Evolutionary conservation across 2,797 vertebrate species (phyloP).

Genomic region (Microctenopoma lineatum): DNA sequence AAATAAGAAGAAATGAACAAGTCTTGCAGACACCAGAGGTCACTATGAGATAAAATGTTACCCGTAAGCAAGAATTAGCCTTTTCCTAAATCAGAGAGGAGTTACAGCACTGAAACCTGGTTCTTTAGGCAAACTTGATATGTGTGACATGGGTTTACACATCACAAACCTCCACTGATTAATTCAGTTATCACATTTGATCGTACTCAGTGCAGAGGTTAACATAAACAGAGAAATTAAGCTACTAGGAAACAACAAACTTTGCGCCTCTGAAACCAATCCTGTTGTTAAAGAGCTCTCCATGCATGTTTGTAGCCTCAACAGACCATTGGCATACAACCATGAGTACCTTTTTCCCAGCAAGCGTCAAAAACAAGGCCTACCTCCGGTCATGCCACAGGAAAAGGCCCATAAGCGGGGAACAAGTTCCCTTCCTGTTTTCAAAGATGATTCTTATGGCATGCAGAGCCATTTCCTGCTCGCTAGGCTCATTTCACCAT

Average conservation of each 20-base stretch:
- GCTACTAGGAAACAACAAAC: neutral
- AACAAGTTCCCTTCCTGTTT: conserved; percentile 97
- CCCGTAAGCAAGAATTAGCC: conserved; percentile 2
- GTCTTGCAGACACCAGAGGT: conserved; percentile 62
- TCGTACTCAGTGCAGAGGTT: neutral
- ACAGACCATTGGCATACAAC: conserved; percentile 82
- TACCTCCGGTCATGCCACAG: conserved; percentile 88
- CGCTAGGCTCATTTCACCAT: conserved; percentile 79
- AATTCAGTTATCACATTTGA: conserved; percentile 18
- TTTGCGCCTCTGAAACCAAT: conserved; percentile 24
- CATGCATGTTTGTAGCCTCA: conserved; percentile 69
- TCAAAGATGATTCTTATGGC: conserved; percentile 88
- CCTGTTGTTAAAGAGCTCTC: conserved; percentile 28
- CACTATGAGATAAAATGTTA: conserved; percentile 22
- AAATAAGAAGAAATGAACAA: conserved; percentile 29
- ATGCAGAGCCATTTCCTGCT: conserved; percentile 87
- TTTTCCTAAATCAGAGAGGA: conserved; percentile 1
- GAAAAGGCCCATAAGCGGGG: conserved; percentile 89
- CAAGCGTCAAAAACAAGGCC: conserved; percentile 84
- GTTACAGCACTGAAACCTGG: neutral
- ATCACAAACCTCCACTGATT: neutral
- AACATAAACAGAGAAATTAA: conserved; percentile 8
- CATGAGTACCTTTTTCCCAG: conserved; percentile 83
- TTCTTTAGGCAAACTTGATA: neutral
- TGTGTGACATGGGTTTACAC: neutral